These are phyloP conservation scores for Centropus unirufus DNA, from an alignment of 2,113 vertebrate genomes.

Conservation along the genomic window DNA sequence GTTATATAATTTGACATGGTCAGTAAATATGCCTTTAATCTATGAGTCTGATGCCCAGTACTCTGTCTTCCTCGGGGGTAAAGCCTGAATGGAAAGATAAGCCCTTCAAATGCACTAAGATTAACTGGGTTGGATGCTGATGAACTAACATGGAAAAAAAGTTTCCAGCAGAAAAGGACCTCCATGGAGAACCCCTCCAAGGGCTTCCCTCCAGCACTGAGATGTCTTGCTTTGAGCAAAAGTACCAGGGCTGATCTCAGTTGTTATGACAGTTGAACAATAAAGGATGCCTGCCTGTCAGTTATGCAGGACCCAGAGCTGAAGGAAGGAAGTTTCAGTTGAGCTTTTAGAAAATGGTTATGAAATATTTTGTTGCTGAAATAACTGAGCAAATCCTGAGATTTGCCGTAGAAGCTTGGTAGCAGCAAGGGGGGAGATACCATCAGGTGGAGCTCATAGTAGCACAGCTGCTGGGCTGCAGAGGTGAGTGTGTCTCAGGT, in stretches of 20 bases:
- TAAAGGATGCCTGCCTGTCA: not conserved
- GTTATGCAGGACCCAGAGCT: not conserved
- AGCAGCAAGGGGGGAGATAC: not conserved
- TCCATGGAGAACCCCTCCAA: not conserved
- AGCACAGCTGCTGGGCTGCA: not conserved
- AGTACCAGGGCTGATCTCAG: not conserved
- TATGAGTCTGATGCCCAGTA: not conserved
- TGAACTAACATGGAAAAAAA: slow-evolving; percentile 10
- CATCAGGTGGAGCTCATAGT: rapidly evolving
- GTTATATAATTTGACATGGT: slow-evolving; percentile 39
- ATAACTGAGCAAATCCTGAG: not conserved
- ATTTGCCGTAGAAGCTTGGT: not conserved
- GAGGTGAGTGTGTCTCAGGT: not conserved
- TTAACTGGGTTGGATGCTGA: slow-evolving; percentile 34
- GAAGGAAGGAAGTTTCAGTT: slow-evolving; percentile 17
- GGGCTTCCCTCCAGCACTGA: slow-evolving; percentile 3
- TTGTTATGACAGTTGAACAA: slow-evolving; percentile 11
- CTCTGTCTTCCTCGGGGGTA: not conserved
- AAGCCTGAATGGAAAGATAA: slow-evolving; percentile 10
- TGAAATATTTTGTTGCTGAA: slow-evolving; percentile 4
- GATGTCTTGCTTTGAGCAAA: not conserved
- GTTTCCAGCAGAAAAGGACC: slow-evolving; percentile 11
- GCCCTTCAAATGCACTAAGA: not conserved
- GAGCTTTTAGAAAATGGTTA: slow-evolving; percentile 13
- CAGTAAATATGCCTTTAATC: slow-evolving; percentile 28